Evolutionary conservation across 2,888 invertebrate genomes (phyloP).

Genomic region (Opisthograptis luteolata): DNA sequence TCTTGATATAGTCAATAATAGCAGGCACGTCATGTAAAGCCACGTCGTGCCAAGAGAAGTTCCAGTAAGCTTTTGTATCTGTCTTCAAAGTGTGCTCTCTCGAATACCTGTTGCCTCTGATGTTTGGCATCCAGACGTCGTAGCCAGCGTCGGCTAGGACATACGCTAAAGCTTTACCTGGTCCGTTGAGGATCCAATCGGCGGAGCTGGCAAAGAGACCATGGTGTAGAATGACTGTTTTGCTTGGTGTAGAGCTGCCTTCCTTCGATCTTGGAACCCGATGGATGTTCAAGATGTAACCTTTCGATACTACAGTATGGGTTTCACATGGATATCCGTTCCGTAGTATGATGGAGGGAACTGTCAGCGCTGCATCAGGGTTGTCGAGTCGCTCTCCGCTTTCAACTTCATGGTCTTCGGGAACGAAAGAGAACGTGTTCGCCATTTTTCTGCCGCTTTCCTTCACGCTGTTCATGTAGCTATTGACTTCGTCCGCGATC

Average conservation of each 20-base stretch:
- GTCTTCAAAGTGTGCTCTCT: slow-evolving; percentile 85
- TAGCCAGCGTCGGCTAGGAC: slow-evolving; percentile 88
- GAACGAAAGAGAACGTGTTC: slow-evolving; percentile 56
- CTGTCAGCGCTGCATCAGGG: slow-evolving; percentile 63
- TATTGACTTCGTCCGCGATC: slow-evolving; percentile 56
- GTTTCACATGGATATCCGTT: slow-evolving; percentile 89
- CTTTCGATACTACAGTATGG: slow-evolving; percentile 90
- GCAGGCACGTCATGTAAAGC: slow-evolving; percentile 94
- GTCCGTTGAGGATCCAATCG: slow-evolving; percentile 90
- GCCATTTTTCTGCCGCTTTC: slow-evolving; percentile 53
- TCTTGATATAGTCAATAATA: slow-evolving; percentile 87
- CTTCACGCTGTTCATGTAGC: slow-evolving; percentile 57
- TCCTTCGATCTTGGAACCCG: slow-evolving; percentile 87
- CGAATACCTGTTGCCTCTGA: slow-evolving; percentile 91
- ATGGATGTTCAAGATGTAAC: slow-evolving; percentile 91
- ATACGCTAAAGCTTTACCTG: slow-evolving; percentile 86
- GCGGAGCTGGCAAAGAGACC: slow-evolving; percentile 91
- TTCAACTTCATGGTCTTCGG: slow-evolving; percentile 41
- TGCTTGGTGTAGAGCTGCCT: slow-evolving; percentile 48
- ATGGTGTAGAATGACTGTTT: slow-evolving; percentile 89
- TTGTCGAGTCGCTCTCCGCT: slow-evolving; percentile 49
- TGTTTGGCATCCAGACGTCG: slow-evolving; percentile 93
- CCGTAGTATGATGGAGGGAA: slow-evolving; percentile 67
- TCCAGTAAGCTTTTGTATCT: slow-evolving; percentile 87
- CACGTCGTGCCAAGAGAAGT: slow-evolving; percentile 94